Percentiles rank a stretch among this genome's conserved stretches.
Conservation (phyloP, 2,797 vertebrate genomes). For the Centroberyx gerrardi region DNA sequence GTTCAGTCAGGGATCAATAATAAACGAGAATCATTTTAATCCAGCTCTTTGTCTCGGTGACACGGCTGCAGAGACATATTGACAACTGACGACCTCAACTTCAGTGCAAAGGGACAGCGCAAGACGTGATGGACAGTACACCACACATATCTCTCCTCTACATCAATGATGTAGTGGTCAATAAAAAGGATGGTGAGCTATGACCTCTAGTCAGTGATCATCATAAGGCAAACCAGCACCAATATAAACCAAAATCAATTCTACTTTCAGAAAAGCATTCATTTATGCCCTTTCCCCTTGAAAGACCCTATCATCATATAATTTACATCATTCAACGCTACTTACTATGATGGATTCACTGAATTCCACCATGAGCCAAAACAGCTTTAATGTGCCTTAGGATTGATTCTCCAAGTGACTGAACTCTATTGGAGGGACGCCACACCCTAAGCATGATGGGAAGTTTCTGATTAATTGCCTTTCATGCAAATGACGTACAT, state of each 20-base stretch:
- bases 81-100: background rate
- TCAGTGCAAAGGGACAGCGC: background rate
- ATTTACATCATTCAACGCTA: too few relatives aligned
- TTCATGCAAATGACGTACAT: background rate
- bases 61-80: background rate
- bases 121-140: background rate
- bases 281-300: background rate
- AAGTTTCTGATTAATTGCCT: too few relatives aligned
- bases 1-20: conserved; percentile 25
- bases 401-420: too few relatives aligned
- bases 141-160: background rate
- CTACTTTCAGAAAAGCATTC: background rate
- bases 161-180: background rate
- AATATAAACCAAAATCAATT: background rate
- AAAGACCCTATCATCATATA: too few relatives aligned
- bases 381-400: background rate
- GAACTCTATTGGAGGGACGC: too few relatives aligned
- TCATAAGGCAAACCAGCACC: background rate
- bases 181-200: background rate
- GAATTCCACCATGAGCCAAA: background rate
- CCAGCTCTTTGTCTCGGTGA: background rate
- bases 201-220: background rate
- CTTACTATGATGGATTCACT: too few relatives aligned
- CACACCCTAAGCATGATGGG: too few relatives aligned
- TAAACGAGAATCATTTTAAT: conserved; percentile 29